Conservation (phyloP, 64 coral and sea anemone genomes). For the Pocillopora verrucosa region DNA sequence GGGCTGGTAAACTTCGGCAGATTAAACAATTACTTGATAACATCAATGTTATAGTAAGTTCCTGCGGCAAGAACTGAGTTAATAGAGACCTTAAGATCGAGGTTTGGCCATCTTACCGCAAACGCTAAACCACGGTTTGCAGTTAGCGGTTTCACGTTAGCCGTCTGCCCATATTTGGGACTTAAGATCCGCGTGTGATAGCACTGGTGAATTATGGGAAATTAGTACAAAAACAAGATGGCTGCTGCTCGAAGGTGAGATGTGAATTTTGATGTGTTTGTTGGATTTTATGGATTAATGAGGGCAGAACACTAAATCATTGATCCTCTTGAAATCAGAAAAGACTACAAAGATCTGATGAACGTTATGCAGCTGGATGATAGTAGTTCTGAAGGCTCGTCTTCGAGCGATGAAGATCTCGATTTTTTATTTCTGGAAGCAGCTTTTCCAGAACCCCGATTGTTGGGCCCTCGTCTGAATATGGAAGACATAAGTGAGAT, state of each 20-base stretch:
- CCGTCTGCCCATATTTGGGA: conserved; percentile 21
- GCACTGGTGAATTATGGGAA: conserved; percentile 6
- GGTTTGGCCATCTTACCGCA: conserved; percentile 30
- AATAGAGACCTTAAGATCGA: conserved; percentile 40
- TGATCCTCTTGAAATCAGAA: conserved; percentile 31
- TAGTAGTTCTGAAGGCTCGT: conserved; percentile 33
- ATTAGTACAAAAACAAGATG: conserved; percentile 28
- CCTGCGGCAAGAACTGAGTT: too few species aligned
- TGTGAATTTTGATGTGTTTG: conserved; percentile 12
- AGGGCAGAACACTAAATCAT: conserved; percentile 21
- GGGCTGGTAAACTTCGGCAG: too few species aligned
- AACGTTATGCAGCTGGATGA: conserved; percentile 30
- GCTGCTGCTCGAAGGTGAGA: conserved; percentile 37
- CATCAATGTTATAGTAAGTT: too few species aligned
- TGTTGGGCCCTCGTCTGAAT: too few species aligned
- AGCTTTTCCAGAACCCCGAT: too few species aligned
- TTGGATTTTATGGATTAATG: conserved; percentile 17
- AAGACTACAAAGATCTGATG: conserved; percentile 41
- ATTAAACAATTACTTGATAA: too few species aligned
- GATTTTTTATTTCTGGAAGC: conserved; percentile 21
- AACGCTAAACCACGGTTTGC: conserved; percentile 26
- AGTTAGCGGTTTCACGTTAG: conserved; percentile 29
- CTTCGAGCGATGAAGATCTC: conserved; percentile 9
- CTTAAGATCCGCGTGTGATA: conserved; percentile 30
- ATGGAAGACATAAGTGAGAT: too few species aligned